Conservation (phyloP, 2,113 vertebrate species). For the Odocoileus hemionus region DNA sequence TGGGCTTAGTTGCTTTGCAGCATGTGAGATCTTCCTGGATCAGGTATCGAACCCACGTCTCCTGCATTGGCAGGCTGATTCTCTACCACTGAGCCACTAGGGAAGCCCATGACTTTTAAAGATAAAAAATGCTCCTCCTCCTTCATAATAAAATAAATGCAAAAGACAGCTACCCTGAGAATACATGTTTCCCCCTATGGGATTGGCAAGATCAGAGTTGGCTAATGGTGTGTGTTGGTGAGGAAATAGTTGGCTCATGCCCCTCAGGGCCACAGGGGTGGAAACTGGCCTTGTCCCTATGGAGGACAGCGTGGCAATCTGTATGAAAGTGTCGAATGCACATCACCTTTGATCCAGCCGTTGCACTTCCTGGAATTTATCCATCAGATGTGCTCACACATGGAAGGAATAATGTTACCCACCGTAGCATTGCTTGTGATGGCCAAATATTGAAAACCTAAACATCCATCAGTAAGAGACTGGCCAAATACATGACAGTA, state of each 20-base stretch:
- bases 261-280: fast-evolving
- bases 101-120: not conserved
- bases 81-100: not conserved
- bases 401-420: not conserved
- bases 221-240: not conserved
- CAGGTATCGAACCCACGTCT: not conserved
- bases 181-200: not conserved
- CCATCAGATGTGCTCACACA: not conserved
- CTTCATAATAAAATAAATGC: not conserved
- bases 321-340: not conserved
- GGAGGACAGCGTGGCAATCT: not conserved
- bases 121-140: not conserved
- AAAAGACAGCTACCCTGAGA: not conserved
- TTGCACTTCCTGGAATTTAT: not conserved
- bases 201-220: not conserved
- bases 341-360: not conserved
- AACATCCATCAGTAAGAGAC: not conserved
- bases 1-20: not conserved
- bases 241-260: not conserved
- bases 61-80: not conserved
- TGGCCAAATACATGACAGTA: not conserved
- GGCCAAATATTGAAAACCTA: not conserved
- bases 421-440: not conserved
- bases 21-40: not conserved
- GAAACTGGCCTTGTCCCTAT: fast-evolving